Conservation (phyloP, 2,113 vertebrate genomes). For the Petromus typicus region DNA sequence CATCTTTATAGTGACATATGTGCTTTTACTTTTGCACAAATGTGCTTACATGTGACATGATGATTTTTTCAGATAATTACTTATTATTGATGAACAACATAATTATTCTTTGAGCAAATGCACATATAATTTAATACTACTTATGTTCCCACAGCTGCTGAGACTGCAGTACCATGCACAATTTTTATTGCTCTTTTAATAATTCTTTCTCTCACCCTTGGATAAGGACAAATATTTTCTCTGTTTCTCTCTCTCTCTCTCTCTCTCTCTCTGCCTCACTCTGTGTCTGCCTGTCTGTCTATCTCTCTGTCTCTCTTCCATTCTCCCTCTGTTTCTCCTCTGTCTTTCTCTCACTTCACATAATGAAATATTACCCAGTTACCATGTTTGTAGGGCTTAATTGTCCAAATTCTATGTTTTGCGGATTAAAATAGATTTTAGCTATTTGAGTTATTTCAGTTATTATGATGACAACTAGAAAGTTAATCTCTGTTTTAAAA, state of each 20-base stretch:
- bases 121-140: conserved; percentile 80
- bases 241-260: neutral
- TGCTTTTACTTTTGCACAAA: conserved; percentile 74
- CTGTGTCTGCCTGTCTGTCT: too few species aligned
- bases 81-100: conserved; percentile 82
- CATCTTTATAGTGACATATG: conserved; percentile 64
- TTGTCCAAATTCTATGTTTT: neutral
- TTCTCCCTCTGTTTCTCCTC: neutral
- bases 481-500: neutral
- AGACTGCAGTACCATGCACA: conserved; percentile 15
- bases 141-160: conserved; percentile 75
- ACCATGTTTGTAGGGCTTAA: conserved; percentile 1
- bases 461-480: conserved; percentile 5
- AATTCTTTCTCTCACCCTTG: conserved; percentile 57
- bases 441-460: too few species aligned
- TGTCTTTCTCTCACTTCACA: neutral
- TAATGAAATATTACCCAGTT: conserved; percentile 21
- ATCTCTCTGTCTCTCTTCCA: too few species aligned
- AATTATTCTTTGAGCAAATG: conserved; percentile 73
- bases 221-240: conserved; percentile 14
- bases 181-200: conserved; percentile 67
- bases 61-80: conserved; percentile 74
- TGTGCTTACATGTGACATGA: conserved; percentile 58
- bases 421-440: conserved; percentile 44
- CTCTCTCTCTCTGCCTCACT: neutral